Conservation (phyloP, 2,888 invertebrate species). For the Autographa gamma region DNA sequence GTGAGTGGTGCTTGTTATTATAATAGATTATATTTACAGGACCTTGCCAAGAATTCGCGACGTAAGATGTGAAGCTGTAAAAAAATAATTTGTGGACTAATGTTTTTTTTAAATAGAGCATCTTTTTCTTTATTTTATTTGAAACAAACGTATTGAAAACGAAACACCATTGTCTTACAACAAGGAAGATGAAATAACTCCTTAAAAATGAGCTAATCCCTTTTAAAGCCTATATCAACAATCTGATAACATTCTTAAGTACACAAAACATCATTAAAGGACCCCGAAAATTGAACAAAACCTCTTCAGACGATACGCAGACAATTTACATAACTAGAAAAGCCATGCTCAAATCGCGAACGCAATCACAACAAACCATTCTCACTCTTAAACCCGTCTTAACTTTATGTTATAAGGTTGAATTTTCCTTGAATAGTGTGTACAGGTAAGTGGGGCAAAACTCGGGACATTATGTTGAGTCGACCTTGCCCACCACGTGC, state of each 20-base stretch:
- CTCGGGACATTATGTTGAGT: constrained; percentile 59
- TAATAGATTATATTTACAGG: background rate
- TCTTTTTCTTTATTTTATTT: background rate
- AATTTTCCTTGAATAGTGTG: constrained; percentile 30
- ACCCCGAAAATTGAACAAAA: constrained; percentile 14
- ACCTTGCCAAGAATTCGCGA: constrained; percentile 4
- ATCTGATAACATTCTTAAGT: background rate
- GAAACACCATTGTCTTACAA: background rate
- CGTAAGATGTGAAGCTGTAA: background rate
- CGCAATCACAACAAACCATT: constrained; percentile 15
- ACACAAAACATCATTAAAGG: background rate
- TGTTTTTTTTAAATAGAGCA: background rate
- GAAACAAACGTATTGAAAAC: background rate
- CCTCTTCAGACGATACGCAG: constrained; percentile 56
- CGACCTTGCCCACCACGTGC: constrained; percentile 81
- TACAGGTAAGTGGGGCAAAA: constrained; percentile 56
- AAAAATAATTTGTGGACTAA: background rate
- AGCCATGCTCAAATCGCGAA: constrained; percentile 20
- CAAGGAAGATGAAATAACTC: background rate
- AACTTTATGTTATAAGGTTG: constrained; percentile 20
- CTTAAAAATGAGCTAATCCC: background rate
- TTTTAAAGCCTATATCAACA: background rate
- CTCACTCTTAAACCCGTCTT: constrained; percentile 18
- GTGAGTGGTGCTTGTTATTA: background rate
- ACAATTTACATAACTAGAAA: constrained; percentile 69